A percentile compares a stretch with the other conserved stretches of the same genome.
Evolutionary conservation across 2,113 vertebrate genomes (phyloP).

Genomic region (Xiphophorus hellerii): DNA sequence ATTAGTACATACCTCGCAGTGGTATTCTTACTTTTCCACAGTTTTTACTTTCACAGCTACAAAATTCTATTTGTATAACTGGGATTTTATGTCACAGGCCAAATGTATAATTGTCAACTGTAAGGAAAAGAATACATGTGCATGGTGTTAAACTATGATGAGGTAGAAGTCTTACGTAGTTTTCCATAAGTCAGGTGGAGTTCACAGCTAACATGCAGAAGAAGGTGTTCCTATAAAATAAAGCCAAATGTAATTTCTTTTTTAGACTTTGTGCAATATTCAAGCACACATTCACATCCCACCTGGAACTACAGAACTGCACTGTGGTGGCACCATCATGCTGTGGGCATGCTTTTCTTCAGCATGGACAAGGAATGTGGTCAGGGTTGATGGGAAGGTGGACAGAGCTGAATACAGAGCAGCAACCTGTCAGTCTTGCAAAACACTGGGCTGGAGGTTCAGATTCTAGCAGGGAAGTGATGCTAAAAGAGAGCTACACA

Average conservation of each 20-base stretch:
- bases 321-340: neutral
- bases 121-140: conserved; percentile 11
- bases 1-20: conserved; percentile 41
- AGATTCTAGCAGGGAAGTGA: too few relatives aligned
- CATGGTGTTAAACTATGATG: neutral
- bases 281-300: too few relatives aligned
- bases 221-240: neutral
- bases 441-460: too few relatives aligned
- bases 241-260: neutral
- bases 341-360: neutral
- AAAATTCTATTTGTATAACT: neutral
- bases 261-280: too few relatives aligned
- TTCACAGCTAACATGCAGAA: neutral
- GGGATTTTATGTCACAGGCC: neutral
- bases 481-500: too few relatives aligned
- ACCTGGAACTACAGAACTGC: neutral
- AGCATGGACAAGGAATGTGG: neutral
- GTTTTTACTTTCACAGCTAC: neutral
- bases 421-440: too few relatives aligned
- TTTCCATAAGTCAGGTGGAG: neutral
- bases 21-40: neutral
- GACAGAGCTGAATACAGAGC: too few relatives aligned
- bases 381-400: neutral
- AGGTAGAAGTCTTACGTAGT: neutral
- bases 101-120: neutral